Percentiles rank a stretch among this genome's conserved stretches.
These are phyloP conservation scores for Hippocampus abdominalis DNA, from an alignment of 2,113 vertebrate genomes.

Conservation along the genomic window DNA sequence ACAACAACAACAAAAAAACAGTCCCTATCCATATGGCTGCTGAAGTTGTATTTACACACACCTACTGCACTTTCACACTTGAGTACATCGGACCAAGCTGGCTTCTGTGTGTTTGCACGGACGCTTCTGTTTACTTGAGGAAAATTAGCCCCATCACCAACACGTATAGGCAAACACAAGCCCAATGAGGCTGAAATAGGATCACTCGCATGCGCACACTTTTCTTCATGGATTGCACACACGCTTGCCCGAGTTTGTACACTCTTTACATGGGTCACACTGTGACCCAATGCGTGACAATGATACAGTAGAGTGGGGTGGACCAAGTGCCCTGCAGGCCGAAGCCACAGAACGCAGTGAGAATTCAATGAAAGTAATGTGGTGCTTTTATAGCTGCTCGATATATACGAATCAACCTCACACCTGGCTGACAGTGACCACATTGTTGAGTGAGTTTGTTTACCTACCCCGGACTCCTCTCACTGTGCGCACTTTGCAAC, in stretches of 20 bases:
- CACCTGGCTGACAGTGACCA: conserved; percentile 53
- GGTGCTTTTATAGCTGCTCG: conserved; percentile 9
- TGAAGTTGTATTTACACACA: conserved; percentile 57
- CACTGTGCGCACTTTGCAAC: conserved; percentile 33
- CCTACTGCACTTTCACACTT: conserved; percentile 53
- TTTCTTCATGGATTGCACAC: conserved; percentile 30
- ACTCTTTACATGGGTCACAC: background rate
- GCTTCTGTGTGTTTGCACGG: conserved; percentile 11
- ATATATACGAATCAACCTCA: conserved; percentile 45
- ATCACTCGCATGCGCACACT: conserved; percentile 19
- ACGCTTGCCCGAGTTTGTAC: conserved; percentile 9
- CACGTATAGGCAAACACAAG: conserved; percentile 32
- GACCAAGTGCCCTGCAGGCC: too few relatives aligned
- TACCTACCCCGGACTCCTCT: conserved; percentile 26
- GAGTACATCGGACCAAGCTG: conserved; percentile 42
- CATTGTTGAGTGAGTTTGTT: conserved; percentile 34
- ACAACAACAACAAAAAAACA: conserved; percentile 5
- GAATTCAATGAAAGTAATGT: background rate
- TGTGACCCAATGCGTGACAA: background rate
- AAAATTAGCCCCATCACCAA: conserved; percentile 48
- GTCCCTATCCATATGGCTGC: conserved; percentile 51
- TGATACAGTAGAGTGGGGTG: background rate
- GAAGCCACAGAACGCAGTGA: background rate
- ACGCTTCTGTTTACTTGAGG: conserved; percentile 54
- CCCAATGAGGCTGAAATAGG: conserved; percentile 51